Conservation (phyloP, 2,113 vertebrate genomes). For the Dissostichus mawsoni region DNA sequence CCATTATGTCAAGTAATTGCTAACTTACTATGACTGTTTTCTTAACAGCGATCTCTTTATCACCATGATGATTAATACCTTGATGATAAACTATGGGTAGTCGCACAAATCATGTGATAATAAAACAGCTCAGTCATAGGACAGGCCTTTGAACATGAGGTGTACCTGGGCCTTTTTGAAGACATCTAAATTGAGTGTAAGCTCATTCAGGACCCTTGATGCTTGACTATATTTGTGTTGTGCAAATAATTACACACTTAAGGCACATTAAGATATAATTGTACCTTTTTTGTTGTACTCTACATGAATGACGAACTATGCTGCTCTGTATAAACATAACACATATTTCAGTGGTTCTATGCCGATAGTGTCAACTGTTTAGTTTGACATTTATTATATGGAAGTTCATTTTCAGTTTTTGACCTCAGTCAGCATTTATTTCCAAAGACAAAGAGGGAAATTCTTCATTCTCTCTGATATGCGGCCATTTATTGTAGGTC, state of each 20-base stretch:
- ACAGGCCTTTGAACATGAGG: neutral
- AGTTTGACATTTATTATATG: neutral
- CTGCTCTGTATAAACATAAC: slow-evolving; percentile 6
- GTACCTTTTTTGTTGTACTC: neutral
- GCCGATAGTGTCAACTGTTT: neutral
- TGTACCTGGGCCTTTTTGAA: neutral
- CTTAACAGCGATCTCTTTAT: slow-evolving; percentile 52
- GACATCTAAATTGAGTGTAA: neutral
- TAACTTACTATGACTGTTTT: slow-evolving; percentile 9
- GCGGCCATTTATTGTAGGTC: neutral
- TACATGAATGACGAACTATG: slow-evolving; percentile 27
- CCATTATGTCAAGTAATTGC: slow-evolving; percentile 30
- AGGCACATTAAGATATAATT: neutral
- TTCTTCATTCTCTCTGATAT: neutral
- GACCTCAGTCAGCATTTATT: slow-evolving; percentile 14
- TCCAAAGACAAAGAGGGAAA: neutral
- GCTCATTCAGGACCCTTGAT: neutral
- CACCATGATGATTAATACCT: slow-evolving; percentile 36
- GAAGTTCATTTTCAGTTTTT: slow-evolving; percentile 30
- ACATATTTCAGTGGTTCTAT: slow-evolving; percentile 7
- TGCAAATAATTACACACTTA: neutral
- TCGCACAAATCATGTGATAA: slow-evolving; percentile 22
- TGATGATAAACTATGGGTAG: slow-evolving; percentile 24
- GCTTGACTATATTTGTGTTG: neutral
- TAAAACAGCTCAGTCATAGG: slow-evolving; percentile 20